Evolutionary conservation across 2,797 vertebrate species (phyloP), one percentile per base, ranked within the genome.

Genomic region (Sebastes dallii): DNA sequence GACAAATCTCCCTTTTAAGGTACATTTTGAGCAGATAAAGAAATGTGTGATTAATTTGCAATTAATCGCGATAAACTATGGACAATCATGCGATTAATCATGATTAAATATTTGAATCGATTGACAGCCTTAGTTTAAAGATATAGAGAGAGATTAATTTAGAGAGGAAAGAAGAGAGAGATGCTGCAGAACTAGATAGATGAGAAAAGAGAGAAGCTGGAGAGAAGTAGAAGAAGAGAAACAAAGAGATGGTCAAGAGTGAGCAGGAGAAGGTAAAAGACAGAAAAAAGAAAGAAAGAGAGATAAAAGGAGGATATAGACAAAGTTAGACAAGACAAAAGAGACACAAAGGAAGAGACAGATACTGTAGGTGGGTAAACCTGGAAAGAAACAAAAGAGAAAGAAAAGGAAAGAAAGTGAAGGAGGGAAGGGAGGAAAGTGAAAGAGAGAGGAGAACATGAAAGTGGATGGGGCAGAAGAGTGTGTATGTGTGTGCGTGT

Each of bases 371-470:
- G 16, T 50, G 46, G 25, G 27, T 50, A 9, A 59, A 73, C 36
- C 20, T 30, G n/a, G 24, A 50, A 27, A 55, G 13, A 55, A 16
- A 42, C 5, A 42, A 42, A 42, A 42, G 6, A 42, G 39, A 42
- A 16, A 42, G 34, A 12, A 14, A 64, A 50, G 59, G 59, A 72
- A 13, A 16, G 32, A 9, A 70, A 72, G 46, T 50, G 46, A 50
- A 50, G 46, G 46, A 50, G 46, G 46, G 9, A 29, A 75, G 70
- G n/a, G 13, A 50, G 1, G 30, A 50, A 14, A 16, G 34, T 36
- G 34, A 36, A 36, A 36, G 62, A 59, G 60, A 79, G 42, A 81
- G 24, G 72, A 79, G 32, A 66, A 66, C 80, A 66, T 75, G 64
- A 55, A 74, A 73, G 59, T 50, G 61, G 62, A 70, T 65, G 69